phyloP scores from a whole-genome alignment of 2,888 invertebrate species.

The Eledone cirrhosa region DNA sequence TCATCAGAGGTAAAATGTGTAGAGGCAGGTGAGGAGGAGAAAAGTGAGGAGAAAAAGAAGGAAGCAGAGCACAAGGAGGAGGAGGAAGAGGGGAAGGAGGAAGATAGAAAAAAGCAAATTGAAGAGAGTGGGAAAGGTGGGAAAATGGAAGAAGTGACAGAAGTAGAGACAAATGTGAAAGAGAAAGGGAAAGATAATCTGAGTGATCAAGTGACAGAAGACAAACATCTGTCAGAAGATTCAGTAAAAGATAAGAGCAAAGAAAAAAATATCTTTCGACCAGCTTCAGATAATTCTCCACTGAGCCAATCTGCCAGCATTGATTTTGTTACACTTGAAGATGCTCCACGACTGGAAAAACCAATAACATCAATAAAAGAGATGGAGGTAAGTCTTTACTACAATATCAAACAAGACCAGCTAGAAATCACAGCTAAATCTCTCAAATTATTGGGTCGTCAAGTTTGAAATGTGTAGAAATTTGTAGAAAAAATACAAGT shows the following conservation, averaged over 20 bases:
- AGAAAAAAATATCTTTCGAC: not conserved
- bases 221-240: not conserved
- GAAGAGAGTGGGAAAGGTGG: slow-evolving; percentile 26
- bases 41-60: slow-evolving; percentile 4
- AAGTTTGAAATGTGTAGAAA: too few species aligned
- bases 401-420: too few species aligned
- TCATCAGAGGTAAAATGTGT: not conserved
- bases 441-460: too few species aligned
- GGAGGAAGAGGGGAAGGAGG: slow-evolving; percentile 33
- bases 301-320: not conserved
- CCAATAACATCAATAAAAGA: slow-evolving; percentile 1
- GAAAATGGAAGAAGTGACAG: slow-evolving; percentile 14
- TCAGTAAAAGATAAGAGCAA: not conserved
- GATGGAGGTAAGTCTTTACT: slow-evolving; percentile 10
- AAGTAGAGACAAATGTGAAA: slow-evolving; percentile 26
- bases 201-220: too few species aligned
- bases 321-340: slow-evolving; percentile 20
- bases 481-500: too few species aligned
- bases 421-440: too few species aligned
- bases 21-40: slow-evolving; percentile 15
- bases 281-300: not conserved
- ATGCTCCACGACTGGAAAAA: slow-evolving; percentile 25
- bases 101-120: slow-evolving; percentile 34
- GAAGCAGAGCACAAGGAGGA: not conserved
- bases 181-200: not conserved